Base-by-base conservation (phyloP, 1,140 invertebrate species). In the Episyrphus balteatus region DNA sequence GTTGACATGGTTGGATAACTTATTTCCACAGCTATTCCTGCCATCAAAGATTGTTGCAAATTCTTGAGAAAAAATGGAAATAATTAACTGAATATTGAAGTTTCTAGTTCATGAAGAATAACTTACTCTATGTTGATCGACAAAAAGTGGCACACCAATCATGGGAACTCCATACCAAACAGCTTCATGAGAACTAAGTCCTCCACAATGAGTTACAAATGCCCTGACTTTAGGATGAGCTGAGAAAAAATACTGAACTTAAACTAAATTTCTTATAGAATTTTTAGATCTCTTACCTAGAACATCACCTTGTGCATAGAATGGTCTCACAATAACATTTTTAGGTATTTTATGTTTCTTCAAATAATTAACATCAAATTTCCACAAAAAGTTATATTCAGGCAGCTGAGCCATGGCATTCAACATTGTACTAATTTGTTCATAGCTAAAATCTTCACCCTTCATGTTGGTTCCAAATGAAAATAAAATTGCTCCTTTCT, bases 71-170 rank as follows among this genome's bases (percentile, higher is more conserved):
- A 17, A 38, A 17, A 38, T 5, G 3, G 11, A 17, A 38, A 38
- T 14, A 17, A n/a, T n/a, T n/a, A n/a, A n/a, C n/a, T n/a, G n/a
- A n/a, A n/a, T n/a, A n/a, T n/a, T n/a, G n/a, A 3, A 17, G n/a
- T 38, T 3, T 5, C 5, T 6, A 14, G 15, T 17, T n/a, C 3
- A 19, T 19, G 9, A 32, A 13, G 11, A 36, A 31, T 13, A 32
- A 44, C 21, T 53, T 21, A 62, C 59, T 46, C 59, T 57, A 3
- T 56, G 42, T 55, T 83, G 80, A 54, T 85, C 82, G 1, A 64
- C 74, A 50, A 76, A 77, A 30, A 84, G 52, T 1, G 80, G 79
- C 13, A 82, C 68, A 3, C 68, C 72, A 6, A 78, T 52, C 26
- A 77, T 55, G n/a, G 76, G 76, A 9, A 75, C 64, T 21, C 69